Percentiles rank a stretch among this genome's conserved stretches.
Conservation (phyloP, 2,888 invertebrate genomes). For the Mayetiola destructor region DNA sequence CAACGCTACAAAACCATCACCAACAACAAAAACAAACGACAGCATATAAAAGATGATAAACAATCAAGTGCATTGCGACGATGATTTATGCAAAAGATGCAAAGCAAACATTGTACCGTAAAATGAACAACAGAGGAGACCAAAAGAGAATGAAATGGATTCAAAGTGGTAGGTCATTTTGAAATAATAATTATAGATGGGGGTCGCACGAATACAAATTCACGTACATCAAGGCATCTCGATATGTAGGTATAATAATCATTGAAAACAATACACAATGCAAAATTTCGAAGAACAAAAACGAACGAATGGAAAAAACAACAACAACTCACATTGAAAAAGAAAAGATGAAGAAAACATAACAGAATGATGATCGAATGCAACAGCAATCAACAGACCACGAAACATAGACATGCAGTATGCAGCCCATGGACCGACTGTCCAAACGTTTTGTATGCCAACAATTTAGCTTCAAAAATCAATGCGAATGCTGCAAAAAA, state of each 20-base stretch:
- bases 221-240: no score
- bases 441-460: no score
- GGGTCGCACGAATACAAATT: conserved; percentile 7
- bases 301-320: not conserved
- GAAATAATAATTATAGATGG: conserved; percentile 9
- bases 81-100: not conserved
- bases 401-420: no score
- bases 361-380: no score
- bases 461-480: no score
- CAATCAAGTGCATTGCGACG: not conserved
- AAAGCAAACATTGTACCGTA: not conserved
- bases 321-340: not conserved
- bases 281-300: not conserved
- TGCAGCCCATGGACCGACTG: no score
- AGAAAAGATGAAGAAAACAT: no score
- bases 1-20: not conserved
- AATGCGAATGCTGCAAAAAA: not conserved
- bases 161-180: conserved; percentile 11
- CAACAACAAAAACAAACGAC: not conserved
- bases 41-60: no score
- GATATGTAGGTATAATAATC: conserved; percentile 1
- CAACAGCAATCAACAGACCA: not conserved
- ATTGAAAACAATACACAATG: no score
- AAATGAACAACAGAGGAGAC: not conserved
- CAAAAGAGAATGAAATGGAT: not conserved